phyloP scores from a whole-genome alignment of 2,888 invertebrate species.

The Dasysyrphus tricinctus region DNA sequence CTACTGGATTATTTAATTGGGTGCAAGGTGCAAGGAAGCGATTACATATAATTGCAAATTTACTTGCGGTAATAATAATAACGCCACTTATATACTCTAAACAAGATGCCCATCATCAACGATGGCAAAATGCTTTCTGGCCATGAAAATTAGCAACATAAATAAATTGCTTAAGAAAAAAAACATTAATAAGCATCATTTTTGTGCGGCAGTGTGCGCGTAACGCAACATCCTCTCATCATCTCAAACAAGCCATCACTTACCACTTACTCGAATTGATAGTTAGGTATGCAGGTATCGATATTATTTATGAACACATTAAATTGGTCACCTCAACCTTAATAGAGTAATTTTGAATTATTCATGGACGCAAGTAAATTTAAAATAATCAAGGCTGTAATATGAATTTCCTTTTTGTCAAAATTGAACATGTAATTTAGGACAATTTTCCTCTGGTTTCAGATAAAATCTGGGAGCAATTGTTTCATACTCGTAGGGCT shows the following conservation, averaged over 20 bases:
- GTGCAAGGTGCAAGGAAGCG: conserved; percentile 82
- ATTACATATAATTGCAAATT: conserved; percentile 82
- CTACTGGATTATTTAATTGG: conserved; percentile 64
- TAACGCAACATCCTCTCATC: conserved; percentile 69
- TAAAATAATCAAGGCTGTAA: conserved; percentile 9
- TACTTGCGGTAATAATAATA: conserved; percentile 78
- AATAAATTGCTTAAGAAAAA: background rate
- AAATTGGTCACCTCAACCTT: conserved; percentile 68
- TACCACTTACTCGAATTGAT: conserved; percentile 35
- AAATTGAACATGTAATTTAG: conserved; percentile 30
- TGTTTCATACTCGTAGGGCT: background rate
- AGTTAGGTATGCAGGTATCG: conserved; percentile 6
- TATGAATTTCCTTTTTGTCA: background rate
- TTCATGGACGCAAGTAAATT: conserved; percentile 39
- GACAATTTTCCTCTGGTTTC: conserved; percentile 11
- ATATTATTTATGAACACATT: conserved; percentile 19
- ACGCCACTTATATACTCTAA: conserved; percentile 67
- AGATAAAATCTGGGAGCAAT: conserved; percentile 18
- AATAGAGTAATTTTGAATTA: conserved; percentile 68
- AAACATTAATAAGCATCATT: conserved; percentile 63
- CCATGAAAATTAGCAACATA: conserved; percentile 48
- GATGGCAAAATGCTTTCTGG: conserved; percentile 44
- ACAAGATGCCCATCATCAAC: conserved; percentile 73
- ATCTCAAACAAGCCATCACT: conserved; percentile 51
- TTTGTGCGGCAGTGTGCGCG: conserved; percentile 43